phyloP scores from a whole-genome alignment of 2,888 invertebrate species.

The Danaus chrysippus region DNA sequence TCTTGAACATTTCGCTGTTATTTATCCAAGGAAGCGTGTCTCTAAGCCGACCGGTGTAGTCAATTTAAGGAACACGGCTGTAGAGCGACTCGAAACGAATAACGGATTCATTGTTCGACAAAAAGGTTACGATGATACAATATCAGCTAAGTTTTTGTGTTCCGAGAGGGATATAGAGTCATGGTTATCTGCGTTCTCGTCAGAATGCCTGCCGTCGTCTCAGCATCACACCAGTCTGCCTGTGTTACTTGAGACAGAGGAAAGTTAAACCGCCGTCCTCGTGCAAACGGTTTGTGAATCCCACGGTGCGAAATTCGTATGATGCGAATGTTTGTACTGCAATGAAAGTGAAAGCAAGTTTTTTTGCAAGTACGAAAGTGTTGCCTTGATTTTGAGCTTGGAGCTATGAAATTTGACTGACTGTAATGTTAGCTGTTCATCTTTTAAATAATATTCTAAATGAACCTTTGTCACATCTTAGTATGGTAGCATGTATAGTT shows the following conservation, averaged over 20 bases:
- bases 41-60: constrained; percentile 81
- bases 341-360: constrained; percentile 67
- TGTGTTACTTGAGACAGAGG: constrained; percentile 81
- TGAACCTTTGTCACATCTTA: too few species aligned
- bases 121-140: constrained; percentile 81
- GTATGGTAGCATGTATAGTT: too few species aligned
- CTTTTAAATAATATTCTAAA: too few species aligned
- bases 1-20: constrained; percentile 82
- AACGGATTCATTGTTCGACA: constrained; percentile 79
- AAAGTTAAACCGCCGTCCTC: constrained; percentile 53
- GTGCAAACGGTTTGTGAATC: constrained; percentile 41
- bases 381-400: constrained; percentile 31
- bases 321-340: constrained; percentile 59
- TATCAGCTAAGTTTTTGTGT: constrained; percentile 80
- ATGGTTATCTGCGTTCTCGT: constrained; percentile 80
- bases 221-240: constrained; percentile 77
- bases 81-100: constrained; percentile 69
- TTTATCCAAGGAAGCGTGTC: constrained; percentile 81
- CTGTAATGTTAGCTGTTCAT: too few species aligned
- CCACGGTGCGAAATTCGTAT: constrained; percentile 38
- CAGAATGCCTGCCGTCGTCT: constrained; percentile 60
- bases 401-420: constrained; percentile 23
- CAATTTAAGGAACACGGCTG: constrained; percentile 80
- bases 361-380: constrained; percentile 64
- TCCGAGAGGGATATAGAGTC: constrained; percentile 78